Evolutionary conservation across 2,113 vertebrate genomes (phyloP), one percentile per base, ranked within the genome.

Genomic region (Ammodramus savannarum): DNA sequence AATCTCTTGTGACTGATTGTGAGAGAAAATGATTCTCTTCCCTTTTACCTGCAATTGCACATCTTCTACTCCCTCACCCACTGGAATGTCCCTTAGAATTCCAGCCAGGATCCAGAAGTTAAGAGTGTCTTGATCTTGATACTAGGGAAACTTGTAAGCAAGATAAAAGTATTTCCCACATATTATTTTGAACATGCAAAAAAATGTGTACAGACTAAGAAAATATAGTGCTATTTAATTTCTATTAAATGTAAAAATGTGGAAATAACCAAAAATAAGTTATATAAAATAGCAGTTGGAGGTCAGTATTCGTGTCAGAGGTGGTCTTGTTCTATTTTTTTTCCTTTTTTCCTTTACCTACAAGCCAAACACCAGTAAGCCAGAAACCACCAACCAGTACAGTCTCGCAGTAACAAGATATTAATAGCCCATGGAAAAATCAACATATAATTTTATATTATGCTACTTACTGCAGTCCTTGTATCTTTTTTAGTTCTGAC

Each of bases 361-460:
- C 68, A 97, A 97, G 97, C 96, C 98, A 98, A 98, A 77, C 82
- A 93, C 62, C 71, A 97, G 92, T 93, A 96, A 97, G 97, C 96
- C 97, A 97, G 95, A 84, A 95, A 95, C 92, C 85, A 97, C 96
- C 95, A 91, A 89, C 76, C 63, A 84, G 89, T 93, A 92, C 85
- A 95, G 96, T 96, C 96, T 97, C 90, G 92, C 96, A 98, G 95
- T 96, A 98, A 96, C 32, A 97, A 97, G 94, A 96, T 95, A 97
- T 97, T 98, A 98, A 98, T 97, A 98, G 97, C 94, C 97, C 97
- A 97, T 98, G 98, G 98, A 98, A 98, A 98, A 98, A 98, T 97
- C 98, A 98, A 98, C 96, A 93, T 93, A 91, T 93, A 95, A 97
- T 94, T 94, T 93, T 93, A 73, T 96, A 93, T 97, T 94, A 94